A percentile compares a stretch with the other conserved stretches of the same genome.
phyloP scores from a whole-genome alignment of 2,797 vertebrate genomes.

The Lagorchestes hirsutus region DNA sequence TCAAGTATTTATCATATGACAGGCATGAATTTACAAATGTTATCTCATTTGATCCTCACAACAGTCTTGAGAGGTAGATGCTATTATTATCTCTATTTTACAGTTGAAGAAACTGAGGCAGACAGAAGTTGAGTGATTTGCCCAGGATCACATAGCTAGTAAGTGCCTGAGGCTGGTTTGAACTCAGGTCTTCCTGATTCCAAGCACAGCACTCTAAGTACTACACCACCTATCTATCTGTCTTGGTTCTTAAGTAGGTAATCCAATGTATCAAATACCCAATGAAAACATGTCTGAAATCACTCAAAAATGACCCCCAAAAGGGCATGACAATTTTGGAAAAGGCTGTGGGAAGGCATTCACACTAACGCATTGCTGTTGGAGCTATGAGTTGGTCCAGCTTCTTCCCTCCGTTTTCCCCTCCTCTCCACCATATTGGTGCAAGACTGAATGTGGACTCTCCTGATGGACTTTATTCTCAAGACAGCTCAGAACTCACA shows the following conservation, averaged over 20 bases:
- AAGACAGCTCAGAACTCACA: background rate
- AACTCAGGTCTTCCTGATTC: background rate
- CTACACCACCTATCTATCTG: background rate
- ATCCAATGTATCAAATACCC: background rate
- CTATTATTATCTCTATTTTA: background rate
- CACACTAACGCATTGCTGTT: background rate
- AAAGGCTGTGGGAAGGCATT: background rate
- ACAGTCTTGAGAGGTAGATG: background rate
- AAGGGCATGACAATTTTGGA: background rate
- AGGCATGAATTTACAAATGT: background rate
- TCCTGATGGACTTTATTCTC: background rate
- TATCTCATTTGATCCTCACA: background rate
- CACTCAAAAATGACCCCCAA: background rate
- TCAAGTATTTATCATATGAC: background rate
- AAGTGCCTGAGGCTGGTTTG: background rate
- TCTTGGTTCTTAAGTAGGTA: background rate
- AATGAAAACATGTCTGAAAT: background rate
- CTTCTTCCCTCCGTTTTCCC: background rate
- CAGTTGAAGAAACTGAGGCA: background rate
- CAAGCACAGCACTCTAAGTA: background rate
- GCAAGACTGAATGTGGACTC: background rate
- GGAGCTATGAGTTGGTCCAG: background rate
- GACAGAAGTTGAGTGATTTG: background rate
- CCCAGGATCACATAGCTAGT: background rate
- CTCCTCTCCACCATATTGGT: background rate